A percentile compares a stretch with the other conserved stretches of the same genome.
phyloP scores from a whole-genome alignment of 2,888 invertebrate genomes.

The Osmoderma eremita region DNA sequence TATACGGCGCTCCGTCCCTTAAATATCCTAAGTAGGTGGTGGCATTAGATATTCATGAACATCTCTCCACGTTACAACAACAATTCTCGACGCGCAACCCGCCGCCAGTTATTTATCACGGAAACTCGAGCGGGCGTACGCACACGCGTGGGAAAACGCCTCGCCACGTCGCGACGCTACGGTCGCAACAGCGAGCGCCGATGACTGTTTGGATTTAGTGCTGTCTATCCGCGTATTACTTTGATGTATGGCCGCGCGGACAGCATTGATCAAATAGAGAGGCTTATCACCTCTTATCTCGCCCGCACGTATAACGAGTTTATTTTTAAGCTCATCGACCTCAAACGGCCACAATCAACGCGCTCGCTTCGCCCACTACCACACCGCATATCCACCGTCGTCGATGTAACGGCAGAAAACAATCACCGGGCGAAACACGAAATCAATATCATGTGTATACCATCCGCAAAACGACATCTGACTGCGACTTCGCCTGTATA shows the following conservation, averaged over 20 bases:
- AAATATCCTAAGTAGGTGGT: constrained; percentile 35
- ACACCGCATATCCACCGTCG: background rate
- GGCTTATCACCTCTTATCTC: constrained; percentile 48
- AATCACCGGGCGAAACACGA: constrained; percentile 53
- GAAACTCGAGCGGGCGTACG: constrained; percentile 31
- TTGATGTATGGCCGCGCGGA: constrained; percentile 49
- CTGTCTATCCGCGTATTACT: constrained; percentile 54
- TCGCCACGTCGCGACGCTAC: constrained; percentile 23
- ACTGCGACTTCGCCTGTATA: constrained; percentile 39
- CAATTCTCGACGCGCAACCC: constrained; percentile 20
- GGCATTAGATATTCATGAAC: constrained; percentile 35
- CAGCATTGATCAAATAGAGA: constrained; percentile 48
- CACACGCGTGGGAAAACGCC: background rate
- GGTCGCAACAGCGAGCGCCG: constrained; percentile 52
- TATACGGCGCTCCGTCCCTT: constrained; percentile 18
- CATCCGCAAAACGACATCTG: constrained; percentile 9
- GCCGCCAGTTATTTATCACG: constrained; percentile 43
- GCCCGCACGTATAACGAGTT: constrained; percentile 34
- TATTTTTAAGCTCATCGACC: constrained; percentile 34
- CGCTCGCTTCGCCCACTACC: background rate
- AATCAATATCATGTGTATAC: constrained; percentile 54
- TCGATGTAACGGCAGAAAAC: constrained; percentile 39
- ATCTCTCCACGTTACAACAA: constrained; percentile 22
- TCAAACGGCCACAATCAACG: constrained; percentile 18
- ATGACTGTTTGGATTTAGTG: constrained; percentile 53